Base-by-base conservation (phyloP, 2,797 vertebrate genomes). In the Cryptoblepharus egeriae region DNA sequence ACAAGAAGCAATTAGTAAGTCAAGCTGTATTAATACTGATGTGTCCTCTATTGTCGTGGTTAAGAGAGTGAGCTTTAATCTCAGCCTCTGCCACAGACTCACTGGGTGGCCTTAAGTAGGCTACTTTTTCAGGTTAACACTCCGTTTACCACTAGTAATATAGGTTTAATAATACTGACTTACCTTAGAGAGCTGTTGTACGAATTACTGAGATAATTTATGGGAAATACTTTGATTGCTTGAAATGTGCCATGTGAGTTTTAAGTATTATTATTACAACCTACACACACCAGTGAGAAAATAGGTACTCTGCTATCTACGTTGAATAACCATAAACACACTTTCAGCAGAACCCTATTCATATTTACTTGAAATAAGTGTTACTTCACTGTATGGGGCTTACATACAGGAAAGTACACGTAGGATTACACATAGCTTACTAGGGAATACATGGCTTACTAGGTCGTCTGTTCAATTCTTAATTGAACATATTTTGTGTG, bases 191-290 rank as follows among this genome's bases (percentile, higher is more conserved):
- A 55, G 10, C 37, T 67, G 24, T 35, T 49, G 52, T 74, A 60
- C 45, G 30, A 45, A 74, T 79, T 74, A 68, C 61, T 30, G 32
- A 55, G 30, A 67, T 49, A 68, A 37, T 74, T 37, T 37, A 58
- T 20, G 13, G 39, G 37, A 68, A 74, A 11, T 24, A 35, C 16
- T 9, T 45, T 26, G 24, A 83, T 78, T n/a, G n/a, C 18, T 68
- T 60, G 7, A 65, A 67, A 84, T 74, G 37, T 55, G 63, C 61
- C 77, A 26, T 26, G 32, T 67, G 57, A 18, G 22, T 68, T 55
- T 15, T 64, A 78, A 73, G 67, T 78, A 78, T 73, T 45, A 65
- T 65, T 65, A 73, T 73, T 83, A 67, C 11, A n/a, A 64, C 24
- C 60, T 78, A 22, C 61, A 73, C 10, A 30, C 60, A 78, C 35